Percentiles rank a stretch among this genome's conserved stretches.
Conservation (phyloP, 2,888 invertebrate species). For the Tillus elongatus region DNA sequence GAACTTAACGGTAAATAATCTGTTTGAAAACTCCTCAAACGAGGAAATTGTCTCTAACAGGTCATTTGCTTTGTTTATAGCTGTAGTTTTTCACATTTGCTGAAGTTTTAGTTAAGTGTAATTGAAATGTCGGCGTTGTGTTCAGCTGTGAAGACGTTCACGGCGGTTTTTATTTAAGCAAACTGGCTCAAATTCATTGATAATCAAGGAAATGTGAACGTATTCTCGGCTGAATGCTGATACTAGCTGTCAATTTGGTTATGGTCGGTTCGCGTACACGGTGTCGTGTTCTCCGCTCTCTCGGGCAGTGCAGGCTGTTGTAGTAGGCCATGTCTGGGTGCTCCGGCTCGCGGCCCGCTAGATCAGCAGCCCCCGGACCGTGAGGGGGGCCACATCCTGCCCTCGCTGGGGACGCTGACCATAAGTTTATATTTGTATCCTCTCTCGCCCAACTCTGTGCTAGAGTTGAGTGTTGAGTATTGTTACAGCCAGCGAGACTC, state of each 20-base stretch:
- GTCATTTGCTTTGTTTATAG: constrained; percentile 43
- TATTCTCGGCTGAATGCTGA: too few species aligned
- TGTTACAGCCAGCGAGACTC: too few species aligned
- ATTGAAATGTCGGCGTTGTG: too few species aligned
- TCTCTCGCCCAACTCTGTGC: too few species aligned
- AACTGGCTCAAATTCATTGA: too few species aligned
- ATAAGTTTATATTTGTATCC: constrained; percentile 26
- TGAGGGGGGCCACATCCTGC: constrained; percentile 35
- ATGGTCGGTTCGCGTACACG: constrained; percentile 7
- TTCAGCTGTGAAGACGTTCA: too few species aligned
- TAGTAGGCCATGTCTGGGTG: constrained; percentile 17
- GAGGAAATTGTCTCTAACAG: constrained; percentile 43
- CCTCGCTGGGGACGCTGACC: constrained; percentile 33
- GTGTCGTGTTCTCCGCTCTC: too few species aligned
- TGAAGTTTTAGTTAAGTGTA: constrained; percentile 12
- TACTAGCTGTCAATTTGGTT: constrained; percentile 11
- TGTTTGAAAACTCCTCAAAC: constrained; percentile 24
- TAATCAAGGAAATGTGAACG: too few species aligned
- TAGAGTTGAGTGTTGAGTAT: too few species aligned
- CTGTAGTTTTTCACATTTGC: constrained; percentile 29
- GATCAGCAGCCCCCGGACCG: constrained; percentile 36
- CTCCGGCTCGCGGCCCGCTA: constrained; percentile 22
- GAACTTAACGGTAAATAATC: constrained; percentile 26
- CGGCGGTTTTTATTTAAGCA: too few species aligned
- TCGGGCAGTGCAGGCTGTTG: too few species aligned